A percentile compares a stretch with the other conserved stretches of the same genome.
Evolutionary conservation across 2,888 invertebrate species (phyloP).

Genomic region (Selenia dentaria): DNA sequence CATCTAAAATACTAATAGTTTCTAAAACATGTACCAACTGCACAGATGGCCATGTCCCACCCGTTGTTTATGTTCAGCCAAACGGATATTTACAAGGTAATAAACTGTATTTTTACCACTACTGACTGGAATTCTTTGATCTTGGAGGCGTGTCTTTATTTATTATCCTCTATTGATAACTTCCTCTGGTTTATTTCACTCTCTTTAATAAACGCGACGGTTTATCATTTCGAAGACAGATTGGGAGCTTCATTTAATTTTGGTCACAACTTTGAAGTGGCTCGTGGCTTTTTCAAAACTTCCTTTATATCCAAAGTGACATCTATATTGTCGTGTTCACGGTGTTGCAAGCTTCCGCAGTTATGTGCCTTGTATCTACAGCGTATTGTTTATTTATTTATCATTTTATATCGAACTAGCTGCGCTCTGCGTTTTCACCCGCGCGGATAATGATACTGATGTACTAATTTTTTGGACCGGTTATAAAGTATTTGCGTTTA

Average conservation of each 20-base stretch:
- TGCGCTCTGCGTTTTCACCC: no score
- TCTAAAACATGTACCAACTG: no score
- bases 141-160: conserved; percentile 14
- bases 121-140: conserved; percentile 46
- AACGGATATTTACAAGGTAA: conserved; percentile 54
- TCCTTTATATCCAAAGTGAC: conserved; percentile 19
- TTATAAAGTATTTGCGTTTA: no score
- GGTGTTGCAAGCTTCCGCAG: conserved; percentile 1
- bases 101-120: conserved; percentile 64
- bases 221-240: conserved; percentile 22
- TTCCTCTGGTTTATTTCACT: conserved; percentile 26
- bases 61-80: conserved; percentile 29
- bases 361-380: no score
- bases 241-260: conserved; percentile 20
- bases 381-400: no score
- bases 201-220: conserved; percentile 15
- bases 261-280: conserved; percentile 21
- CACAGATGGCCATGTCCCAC: conserved; percentile 7
- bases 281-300: not conserved
- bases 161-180: conserved; percentile 33
- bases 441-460: no score
- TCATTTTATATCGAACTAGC: no score
- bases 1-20: no score
- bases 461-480: no score
- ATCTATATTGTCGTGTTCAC: conserved; percentile 10